A percentile compares a stretch with the other conserved stretches of the same genome.
Conservation (phyloP, 2,888 invertebrate genomes). For the Cyclophora albipunctata region DNA sequence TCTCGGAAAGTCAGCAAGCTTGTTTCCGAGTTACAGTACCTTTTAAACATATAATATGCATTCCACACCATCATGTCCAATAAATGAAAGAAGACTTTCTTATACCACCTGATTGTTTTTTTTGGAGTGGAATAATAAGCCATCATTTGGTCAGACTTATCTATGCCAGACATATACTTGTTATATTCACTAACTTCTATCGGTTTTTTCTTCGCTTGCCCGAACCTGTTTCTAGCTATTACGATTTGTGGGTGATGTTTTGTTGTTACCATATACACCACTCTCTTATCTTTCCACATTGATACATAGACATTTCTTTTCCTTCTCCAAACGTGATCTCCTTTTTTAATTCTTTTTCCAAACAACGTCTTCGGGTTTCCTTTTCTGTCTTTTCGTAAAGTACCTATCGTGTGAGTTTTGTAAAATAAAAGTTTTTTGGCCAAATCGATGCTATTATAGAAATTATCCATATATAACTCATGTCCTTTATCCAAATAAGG, state of each 20-base stretch:
- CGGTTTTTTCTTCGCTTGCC: too few species aligned
- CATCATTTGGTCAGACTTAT: slow-evolving; percentile 1
- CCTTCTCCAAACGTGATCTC: too few species aligned
- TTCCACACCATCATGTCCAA: slow-evolving; percentile 2
- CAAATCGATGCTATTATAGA: slow-evolving; percentile 1
- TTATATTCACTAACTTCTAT: too few species aligned
- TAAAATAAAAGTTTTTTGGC: slow-evolving; percentile 1
- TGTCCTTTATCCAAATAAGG: slow-evolving; percentile 2
- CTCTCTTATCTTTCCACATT: too few species aligned
- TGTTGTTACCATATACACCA: too few species aligned
- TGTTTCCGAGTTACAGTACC: neutral
- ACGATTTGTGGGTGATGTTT: too few species aligned
- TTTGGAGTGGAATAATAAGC: neutral
- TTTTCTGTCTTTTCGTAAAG: neutral
- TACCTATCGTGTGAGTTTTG: slow-evolving; percentile 2
- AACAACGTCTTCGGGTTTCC: too few species aligned
- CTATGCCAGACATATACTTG: neutral
- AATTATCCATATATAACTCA: slow-evolving; percentile 4
- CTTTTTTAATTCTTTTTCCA: too few species aligned
- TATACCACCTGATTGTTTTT: slow-evolving; percentile 1
- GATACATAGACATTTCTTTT: too few species aligned
- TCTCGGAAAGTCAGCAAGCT: slow-evolving; percentile 1
- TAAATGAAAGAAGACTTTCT: neutral
- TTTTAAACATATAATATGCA: slow-evolving; percentile 1
- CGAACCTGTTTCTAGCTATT: too few species aligned